Evolutionary conservation across 53 echinoderm and acorn worm species (phyloP).

Genomic region (Crossaster papposus): DNA sequence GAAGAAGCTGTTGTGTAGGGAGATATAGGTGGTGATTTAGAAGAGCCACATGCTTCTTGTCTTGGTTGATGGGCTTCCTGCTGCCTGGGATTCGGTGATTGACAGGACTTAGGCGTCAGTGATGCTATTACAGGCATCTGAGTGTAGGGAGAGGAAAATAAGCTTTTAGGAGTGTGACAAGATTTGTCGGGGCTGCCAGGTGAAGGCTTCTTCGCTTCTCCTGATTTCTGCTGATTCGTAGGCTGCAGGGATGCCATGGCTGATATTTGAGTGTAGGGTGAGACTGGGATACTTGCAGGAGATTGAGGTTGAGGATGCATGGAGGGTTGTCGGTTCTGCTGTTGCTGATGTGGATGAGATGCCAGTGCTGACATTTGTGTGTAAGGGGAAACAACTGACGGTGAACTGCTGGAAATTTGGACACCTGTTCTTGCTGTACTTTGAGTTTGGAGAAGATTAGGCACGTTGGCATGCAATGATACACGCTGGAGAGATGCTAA

Average conservation of each 20-base stretch:
- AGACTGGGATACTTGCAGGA: neutral
- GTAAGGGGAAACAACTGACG: conserved; percentile 37
- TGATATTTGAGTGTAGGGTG: conserved; percentile 44
- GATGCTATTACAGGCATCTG: conserved; percentile 8
- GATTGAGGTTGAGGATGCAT: neutral
- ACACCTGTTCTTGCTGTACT: neutral
- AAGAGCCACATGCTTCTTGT: neutral
- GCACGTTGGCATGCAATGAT: neutral
- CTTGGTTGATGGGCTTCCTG: neutral
- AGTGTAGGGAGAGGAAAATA: conserved; percentile 28
- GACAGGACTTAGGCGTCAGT: neutral
- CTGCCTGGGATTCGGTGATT: neutral
- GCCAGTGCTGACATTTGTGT: conserved; percentile 32
- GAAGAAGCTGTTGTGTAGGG: conserved; percentile 13
- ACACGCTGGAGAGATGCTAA: neutral
- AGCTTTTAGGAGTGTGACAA: neutral
- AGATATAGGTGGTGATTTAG: neutral
- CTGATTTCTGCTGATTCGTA: neutral
- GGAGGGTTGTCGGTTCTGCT: neutral
- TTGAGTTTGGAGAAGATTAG: neutral
- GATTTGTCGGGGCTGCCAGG: neutral
- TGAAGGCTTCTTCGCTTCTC: neutral
- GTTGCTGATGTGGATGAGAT: conserved; percentile 6
- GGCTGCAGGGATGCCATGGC: neutral
- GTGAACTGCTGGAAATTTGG: neutral